A percentile compares a stretch with the other conserved stretches of the same genome.
These are phyloP conservation scores for Coenonympha arcania DNA, from an alignment of 2,888 invertebrate genomes.

Conservation along the genomic window DNA sequence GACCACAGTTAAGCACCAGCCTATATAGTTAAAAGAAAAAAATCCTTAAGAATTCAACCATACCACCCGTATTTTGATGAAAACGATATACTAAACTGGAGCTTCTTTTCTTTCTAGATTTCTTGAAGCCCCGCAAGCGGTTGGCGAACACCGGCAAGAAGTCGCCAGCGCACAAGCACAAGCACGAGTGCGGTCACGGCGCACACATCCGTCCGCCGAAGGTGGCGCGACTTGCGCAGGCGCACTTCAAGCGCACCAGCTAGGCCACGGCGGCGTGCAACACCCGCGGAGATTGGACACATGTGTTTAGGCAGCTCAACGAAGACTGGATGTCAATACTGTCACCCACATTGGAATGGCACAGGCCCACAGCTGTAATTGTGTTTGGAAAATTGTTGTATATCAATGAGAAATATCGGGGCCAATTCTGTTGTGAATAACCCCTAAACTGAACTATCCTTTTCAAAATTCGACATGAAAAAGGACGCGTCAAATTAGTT, in stretches of 20 bases:
- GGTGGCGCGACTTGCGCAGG: slow-evolving; percentile 59
- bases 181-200: slow-evolving; percentile 64
- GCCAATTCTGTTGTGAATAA: too few relatives aligned
- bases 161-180: slow-evolving; percentile 61
- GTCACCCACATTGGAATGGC: too few relatives aligned
- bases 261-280: slow-evolving; percentile 40
- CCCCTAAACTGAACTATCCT: too few relatives aligned
- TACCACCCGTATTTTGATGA: too few relatives aligned
- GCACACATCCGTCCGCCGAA: slow-evolving; percentile 68
- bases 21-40: too few relatives aligned
- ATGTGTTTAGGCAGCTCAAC: slow-evolving; percentile 4
- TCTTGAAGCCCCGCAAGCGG: slow-evolving; percentile 78
- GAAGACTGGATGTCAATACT: not conserved
- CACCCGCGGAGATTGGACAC: slow-evolving; percentile 17
- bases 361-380: too few relatives aligned
- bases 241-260: slow-evolving; percentile 63
- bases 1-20: too few relatives aligned
- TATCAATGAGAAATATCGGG: too few relatives aligned
- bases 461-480: too few relatives aligned
- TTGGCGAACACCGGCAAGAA: slow-evolving; percentile 67
- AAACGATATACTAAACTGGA: not conserved
- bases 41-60: too few relatives aligned
- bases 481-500: too few relatives aligned
- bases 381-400: too few relatives aligned
- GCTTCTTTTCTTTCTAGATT: slow-evolving; percentile 73